Conservation (phyloP, 2,888 invertebrate species). For the Hymenopus coronatus region DNA sequence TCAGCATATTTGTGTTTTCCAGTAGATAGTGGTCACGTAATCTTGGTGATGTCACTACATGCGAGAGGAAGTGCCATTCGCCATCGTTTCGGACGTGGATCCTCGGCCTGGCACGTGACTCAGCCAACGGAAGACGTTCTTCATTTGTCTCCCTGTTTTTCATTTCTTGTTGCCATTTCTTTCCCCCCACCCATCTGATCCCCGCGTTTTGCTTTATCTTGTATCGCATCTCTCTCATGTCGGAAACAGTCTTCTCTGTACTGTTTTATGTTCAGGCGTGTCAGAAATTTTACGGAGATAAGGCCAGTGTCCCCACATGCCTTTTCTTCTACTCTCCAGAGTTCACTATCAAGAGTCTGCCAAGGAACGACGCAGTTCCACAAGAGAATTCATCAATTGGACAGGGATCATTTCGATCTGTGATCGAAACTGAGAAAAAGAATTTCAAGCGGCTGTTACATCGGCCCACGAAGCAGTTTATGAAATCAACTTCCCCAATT, state of each 20-base stretch:
- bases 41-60: not conserved
- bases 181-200: not conserved
- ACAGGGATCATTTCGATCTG: too few relatives aligned
- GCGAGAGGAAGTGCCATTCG: not conserved
- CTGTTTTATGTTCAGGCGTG: not conserved
- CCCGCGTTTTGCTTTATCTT: conserved; percentile 1
- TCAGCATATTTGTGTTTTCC: not conserved
- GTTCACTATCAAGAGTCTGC: not conserved
- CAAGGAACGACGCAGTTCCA: not conserved
- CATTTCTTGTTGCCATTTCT: not conserved
- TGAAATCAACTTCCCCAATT: too few relatives aligned
- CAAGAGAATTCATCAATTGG: too few relatives aligned
- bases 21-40: not conserved
- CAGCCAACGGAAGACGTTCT: conserved; percentile 7
- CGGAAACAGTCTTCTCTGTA: conserved; percentile 10
- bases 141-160: conserved; percentile 13
- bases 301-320: not conserved
- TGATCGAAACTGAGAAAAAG: too few relatives aligned
- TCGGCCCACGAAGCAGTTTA: too few relatives aligned
- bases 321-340: not conserved
- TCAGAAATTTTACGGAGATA: not conserved
- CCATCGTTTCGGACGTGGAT: not conserved
- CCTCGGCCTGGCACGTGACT: conserved; percentile 9
- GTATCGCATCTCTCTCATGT: conserved; percentile 4
- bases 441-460: too few relatives aligned